These are phyloP conservation scores for Sebastes umbrosus DNA, from an alignment of 2,797 vertebrate genomes.

Conservation along the genomic window DNA sequence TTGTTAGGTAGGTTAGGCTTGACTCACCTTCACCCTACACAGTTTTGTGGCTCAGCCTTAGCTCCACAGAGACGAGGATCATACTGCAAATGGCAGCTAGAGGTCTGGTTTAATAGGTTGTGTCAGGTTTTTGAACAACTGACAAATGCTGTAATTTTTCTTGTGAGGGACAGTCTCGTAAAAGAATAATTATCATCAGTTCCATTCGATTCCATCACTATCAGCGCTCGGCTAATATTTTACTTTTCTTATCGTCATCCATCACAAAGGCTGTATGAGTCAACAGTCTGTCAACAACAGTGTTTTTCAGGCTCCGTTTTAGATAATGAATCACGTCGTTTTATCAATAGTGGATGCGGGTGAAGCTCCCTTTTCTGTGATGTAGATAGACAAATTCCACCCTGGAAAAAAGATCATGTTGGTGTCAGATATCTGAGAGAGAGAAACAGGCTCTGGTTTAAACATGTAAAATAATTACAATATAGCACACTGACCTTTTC, in stretches of 20 bases:
- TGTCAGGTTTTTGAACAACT: background rate
- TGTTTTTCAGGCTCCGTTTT: constrained; percentile 6
- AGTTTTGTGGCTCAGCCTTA: background rate
- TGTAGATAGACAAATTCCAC: constrained; percentile 6
- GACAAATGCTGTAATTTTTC: background rate
- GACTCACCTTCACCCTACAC: background rate
- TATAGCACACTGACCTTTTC: constrained; percentile 78
- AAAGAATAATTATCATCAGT: constrained; percentile 10
- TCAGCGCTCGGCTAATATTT: constrained; percentile 7
- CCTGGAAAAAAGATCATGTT: constrained; percentile 29
- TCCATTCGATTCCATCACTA: background rate
- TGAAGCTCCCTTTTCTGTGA: constrained; percentile 2
- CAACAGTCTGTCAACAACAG: constrained; percentile 31
- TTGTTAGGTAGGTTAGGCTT: no score
- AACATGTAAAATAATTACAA: constrained; percentile 78
- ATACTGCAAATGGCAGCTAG: background rate
- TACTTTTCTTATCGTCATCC: constrained; percentile 6
- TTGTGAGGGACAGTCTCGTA: background rate
- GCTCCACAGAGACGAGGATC: background rate
- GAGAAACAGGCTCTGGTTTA: constrained; percentile 45
- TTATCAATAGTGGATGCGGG: background rate
- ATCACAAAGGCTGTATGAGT: constrained; percentile 19
- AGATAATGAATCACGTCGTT: constrained; percentile 26
- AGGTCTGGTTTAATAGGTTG: background rate
- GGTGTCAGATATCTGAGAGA: constrained; percentile 52